Evolutionary conservation across 2,113 vertebrate genomes (phyloP).

Genomic region (Pygoscelis antarcticus): DNA sequence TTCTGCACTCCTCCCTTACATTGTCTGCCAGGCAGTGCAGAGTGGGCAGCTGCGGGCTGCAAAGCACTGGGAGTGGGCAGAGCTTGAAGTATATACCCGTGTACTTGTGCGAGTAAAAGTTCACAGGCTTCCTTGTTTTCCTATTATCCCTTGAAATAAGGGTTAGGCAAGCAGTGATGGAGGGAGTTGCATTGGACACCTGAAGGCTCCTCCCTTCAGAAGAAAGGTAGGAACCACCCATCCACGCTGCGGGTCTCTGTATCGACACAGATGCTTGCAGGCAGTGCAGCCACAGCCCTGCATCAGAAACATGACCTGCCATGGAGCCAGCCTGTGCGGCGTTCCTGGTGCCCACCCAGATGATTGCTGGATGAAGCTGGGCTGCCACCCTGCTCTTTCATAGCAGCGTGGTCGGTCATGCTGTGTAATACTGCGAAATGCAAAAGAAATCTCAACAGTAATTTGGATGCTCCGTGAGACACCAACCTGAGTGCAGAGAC

Average conservation of each 20-base stretch:
- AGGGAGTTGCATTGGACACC: background rate
- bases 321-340: background rate
- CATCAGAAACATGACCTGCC: background rate
- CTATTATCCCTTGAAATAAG: background rate
- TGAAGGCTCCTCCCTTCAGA: background rate
- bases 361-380: accelerated
- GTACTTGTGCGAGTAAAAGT: background rate
- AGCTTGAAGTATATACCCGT: background rate
- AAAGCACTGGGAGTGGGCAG: background rate
- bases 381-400: background rate
- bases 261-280: accelerated
- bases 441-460: background rate
- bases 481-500: background rate
- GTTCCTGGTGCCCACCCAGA: accelerated
- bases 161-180: background rate
- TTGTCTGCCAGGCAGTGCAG: background rate
- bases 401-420: accelerated
- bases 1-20: background rate
- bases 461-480: background rate
- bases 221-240: background rate
- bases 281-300: background rate
- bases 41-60: background rate
- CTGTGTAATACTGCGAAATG: background rate
- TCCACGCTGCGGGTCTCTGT: background rate
- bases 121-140: background rate